phyloP scores from a whole-genome alignment of 2,797 vertebrate genomes.

The Sebastiscus tertius region DNA sequence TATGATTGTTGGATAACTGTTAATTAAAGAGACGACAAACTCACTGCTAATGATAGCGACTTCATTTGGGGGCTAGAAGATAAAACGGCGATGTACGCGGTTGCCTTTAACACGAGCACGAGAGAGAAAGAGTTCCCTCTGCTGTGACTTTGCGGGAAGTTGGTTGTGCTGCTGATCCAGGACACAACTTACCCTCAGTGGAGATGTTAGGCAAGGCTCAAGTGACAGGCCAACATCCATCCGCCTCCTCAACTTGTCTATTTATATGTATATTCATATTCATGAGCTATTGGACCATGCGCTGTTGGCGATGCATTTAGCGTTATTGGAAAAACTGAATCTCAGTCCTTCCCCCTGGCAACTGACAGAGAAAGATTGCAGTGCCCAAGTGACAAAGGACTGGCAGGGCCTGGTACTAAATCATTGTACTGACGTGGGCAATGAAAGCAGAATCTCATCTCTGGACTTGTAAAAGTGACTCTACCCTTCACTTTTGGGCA shows the following conservation, averaged over 20 bases:
- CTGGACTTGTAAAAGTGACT: constrained; percentile 80
- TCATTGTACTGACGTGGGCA: constrained; percentile 75
- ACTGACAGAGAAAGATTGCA: constrained; percentile 85
- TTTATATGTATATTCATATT: constrained; percentile 87
- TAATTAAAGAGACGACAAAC: constrained; percentile 69
- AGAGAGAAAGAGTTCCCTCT: background rate
- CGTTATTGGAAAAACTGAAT: constrained; percentile 83
- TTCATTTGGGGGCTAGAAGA: constrained; percentile 44
- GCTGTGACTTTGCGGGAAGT: constrained; percentile 40
- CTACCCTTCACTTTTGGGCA: constrained; percentile 76
- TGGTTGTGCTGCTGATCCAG: constrained; percentile 52
- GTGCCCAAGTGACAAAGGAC: constrained; percentile 83
- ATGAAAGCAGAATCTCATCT: constrained; percentile 74
- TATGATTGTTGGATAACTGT: constrained; percentile 55
- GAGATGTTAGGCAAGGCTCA: constrained; percentile 78
- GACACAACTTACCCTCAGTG: constrained; percentile 71
- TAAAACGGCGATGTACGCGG: constrained; percentile 14
- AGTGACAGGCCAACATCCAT: constrained; percentile 82
- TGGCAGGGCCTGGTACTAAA: constrained; percentile 79
- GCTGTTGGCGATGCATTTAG: constrained; percentile 81
- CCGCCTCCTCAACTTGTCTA: constrained; percentile 83
- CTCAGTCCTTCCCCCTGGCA: constrained; percentile 72
- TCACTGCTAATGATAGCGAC: constrained; percentile 50
- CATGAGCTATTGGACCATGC: constrained; percentile 82
- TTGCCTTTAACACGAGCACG: background rate